phyloP scores from a whole-genome alignment of 2,797 vertebrate species.

The Poeciliopsis paucimaculata region DNA sequence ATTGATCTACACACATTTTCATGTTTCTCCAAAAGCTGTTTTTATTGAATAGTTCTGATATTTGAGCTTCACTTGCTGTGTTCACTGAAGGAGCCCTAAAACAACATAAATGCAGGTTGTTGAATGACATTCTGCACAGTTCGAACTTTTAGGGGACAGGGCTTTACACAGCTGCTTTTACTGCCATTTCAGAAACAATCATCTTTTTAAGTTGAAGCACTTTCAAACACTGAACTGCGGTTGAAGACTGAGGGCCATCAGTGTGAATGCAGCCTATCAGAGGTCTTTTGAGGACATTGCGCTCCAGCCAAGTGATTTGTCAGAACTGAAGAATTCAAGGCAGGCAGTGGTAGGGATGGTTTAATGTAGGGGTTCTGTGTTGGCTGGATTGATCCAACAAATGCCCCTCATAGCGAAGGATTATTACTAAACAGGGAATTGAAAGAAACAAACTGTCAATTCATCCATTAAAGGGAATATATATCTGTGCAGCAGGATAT shows the following conservation, averaged over 20 bases:
- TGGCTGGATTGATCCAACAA: conserved; percentile 35
- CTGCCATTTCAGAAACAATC: neutral
- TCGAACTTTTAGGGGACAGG: neutral
- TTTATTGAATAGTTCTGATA: neutral
- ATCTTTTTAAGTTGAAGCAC: neutral
- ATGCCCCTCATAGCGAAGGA: conserved; percentile 50
- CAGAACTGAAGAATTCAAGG: conserved; percentile 50
- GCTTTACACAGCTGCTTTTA: neutral
- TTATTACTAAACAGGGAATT: conserved; percentile 41
- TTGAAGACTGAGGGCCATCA: conserved; percentile 4
- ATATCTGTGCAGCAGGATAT: conserved; percentile 17
- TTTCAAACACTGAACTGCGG: conserved; percentile 6
- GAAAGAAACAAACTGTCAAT: conserved; percentile 7
- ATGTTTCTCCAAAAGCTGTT: neutral
- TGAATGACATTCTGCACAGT: neutral
- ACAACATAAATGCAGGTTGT: neutral
- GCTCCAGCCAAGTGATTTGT: conserved; percentile 43
- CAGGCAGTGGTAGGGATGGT: conserved; percentile 22
- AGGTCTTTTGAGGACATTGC: conserved; percentile 53
- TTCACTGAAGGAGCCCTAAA: neutral
- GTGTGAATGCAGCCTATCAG: conserved; percentile 31
- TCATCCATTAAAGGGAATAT: conserved; percentile 29
- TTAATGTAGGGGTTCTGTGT: neutral
- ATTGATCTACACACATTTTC: neutral
- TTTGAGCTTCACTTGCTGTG: neutral